Percentiles rank a stretch among this genome's conserved stretches.
Evolutionary conservation across 2,797 vertebrate genomes (phyloP).

Genomic region (Euthynnus affinis): DNA sequence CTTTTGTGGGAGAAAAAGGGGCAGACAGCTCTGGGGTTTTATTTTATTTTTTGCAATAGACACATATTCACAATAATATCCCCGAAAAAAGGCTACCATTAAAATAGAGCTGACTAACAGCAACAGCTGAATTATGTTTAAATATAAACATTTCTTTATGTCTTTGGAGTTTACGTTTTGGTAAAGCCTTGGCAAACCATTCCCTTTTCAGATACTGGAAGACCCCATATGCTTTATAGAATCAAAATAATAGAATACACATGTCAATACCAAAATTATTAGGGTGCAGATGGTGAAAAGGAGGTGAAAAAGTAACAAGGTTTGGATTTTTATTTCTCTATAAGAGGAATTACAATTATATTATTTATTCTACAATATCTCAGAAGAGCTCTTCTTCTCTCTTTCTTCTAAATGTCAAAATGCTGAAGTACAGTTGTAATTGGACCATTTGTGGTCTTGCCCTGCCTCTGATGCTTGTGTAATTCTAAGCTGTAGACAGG

Average conservation of each 20-base stretch:
- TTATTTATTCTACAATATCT: conserved; percentile 14
- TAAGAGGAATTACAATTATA: conserved; percentile 12
- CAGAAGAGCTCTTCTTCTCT: conserved; percentile 7
- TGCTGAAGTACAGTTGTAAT: conserved; percentile 67
- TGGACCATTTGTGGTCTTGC: conserved; percentile 59
- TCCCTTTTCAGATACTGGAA: conserved; percentile 7
- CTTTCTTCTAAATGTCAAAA: conserved; percentile 65
- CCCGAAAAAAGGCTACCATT: conserved; percentile 16
- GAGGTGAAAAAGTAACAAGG: conserved; percentile 26
- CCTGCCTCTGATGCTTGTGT: conserved; percentile 67
- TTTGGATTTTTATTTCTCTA: conserved; percentile 34
- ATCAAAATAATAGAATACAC: conserved; percentile 6
- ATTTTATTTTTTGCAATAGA: conserved; percentile 35
- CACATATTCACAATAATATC: conserved; percentile 23
- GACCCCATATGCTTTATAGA: background rate
- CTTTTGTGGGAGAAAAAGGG: conserved; percentile 5
- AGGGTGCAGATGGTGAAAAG: background rate
- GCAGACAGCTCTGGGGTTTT: conserved; percentile 25
- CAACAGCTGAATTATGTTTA: conserved; percentile 34
- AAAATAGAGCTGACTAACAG: conserved; percentile 8
- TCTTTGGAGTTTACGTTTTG: conserved; percentile 22
- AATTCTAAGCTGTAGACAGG: conserved; percentile 66
- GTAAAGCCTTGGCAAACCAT: conserved; percentile 14
- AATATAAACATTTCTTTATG: conserved; percentile 28
- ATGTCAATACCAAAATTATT: conserved; percentile 23